These are phyloP conservation scores for Coptodon bakossiorum DNA, from an alignment of 2,113 vertebrate species.

Conservation along the genomic window DNA sequence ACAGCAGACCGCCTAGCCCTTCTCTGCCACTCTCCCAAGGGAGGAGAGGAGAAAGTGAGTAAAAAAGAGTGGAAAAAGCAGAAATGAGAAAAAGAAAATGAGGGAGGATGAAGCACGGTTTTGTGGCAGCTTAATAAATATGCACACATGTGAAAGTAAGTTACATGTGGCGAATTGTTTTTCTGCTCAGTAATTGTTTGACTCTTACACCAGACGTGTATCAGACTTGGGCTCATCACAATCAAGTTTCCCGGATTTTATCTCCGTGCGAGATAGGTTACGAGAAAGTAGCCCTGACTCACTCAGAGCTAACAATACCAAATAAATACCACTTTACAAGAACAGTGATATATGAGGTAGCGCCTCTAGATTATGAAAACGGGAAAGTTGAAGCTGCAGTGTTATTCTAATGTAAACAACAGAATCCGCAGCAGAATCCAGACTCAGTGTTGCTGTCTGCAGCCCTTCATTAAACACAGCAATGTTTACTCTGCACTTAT, in stretches of 20 bases:
- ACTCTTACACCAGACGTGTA: constrained; percentile 1
- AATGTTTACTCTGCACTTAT: neutral
- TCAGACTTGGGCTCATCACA: neutral
- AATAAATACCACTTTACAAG: neutral
- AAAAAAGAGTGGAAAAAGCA: constrained; percentile 32
- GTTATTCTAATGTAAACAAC: constrained; percentile 14
- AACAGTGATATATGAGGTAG: neutral
- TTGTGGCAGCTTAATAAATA: neutral
- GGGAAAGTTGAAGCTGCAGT: neutral
- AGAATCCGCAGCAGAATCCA: neutral
- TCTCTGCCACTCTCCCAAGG: constrained; percentile 44
- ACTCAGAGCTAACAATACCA: neutral
- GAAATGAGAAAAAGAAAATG: constrained; percentile 8
- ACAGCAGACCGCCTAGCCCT: constrained; percentile 44
- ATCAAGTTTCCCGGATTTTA: neutral
- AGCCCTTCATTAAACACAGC: neutral
- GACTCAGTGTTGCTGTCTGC: neutral
- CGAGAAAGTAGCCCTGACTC: neutral
- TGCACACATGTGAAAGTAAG: neutral
- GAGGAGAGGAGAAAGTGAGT: constrained; percentile 20
- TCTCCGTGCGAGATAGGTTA: neutral
- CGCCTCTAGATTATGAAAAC: neutral
- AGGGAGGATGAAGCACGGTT: neutral
- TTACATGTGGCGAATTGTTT: neutral
- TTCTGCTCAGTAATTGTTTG: neutral